phyloP scores from a whole-genome alignment of 2,888 invertebrate species.

The Drosophila merina region DNA sequence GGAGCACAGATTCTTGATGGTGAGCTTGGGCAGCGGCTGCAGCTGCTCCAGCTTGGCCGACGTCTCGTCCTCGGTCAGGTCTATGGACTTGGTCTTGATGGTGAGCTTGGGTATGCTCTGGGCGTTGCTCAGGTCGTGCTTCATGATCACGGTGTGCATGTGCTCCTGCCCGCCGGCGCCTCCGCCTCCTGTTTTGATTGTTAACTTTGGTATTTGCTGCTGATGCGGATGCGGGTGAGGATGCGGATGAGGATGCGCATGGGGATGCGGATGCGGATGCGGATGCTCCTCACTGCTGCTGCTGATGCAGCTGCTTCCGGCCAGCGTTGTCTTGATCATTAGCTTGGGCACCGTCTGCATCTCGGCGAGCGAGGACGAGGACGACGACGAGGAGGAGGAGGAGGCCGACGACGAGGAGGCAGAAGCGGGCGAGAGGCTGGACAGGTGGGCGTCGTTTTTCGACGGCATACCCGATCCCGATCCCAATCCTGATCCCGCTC shows the following conservation, averaged over 20 bases:
- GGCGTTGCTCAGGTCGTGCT: conserved; percentile 76
- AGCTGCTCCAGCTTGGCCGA: conserved; percentile 64
- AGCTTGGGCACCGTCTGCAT: conserved; percentile 85
- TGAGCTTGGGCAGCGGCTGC: conserved; percentile 82
- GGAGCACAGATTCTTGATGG: conserved; percentile 82
- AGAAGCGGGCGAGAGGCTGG: conserved; percentile 79
- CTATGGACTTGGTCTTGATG: conserved; percentile 82
- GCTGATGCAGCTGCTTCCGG: conserved; percentile 67
- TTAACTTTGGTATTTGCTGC: conserved; percentile 83
- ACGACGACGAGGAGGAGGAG: conserved; percentile 63
- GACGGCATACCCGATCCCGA: conserved; percentile 85
- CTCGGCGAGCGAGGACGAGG: conserved; percentile 54
- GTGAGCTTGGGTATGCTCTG: conserved; percentile 83
- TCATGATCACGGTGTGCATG: conserved; percentile 85
- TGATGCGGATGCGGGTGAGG: conserved; percentile 3
- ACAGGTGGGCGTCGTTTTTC: conserved; percentile 79
- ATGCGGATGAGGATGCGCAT: conserved; percentile 3
- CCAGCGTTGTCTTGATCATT: conserved; percentile 85
- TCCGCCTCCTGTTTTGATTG: conserved; percentile 80
- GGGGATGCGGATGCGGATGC: conserved; percentile 6
- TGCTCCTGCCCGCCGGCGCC: conserved; percentile 43
- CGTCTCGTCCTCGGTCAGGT: conserved; percentile 68
- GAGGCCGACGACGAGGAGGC: conserved; percentile 82
- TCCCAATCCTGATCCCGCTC: conserved; percentile 59
- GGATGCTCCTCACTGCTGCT: conserved; percentile 58